A percentile compares a stretch with the other conserved stretches of the same genome.
These are phyloP conservation scores for Athalia rosae DNA, from an alignment of 2,888 invertebrate species.

Conservation along the genomic window DNA sequence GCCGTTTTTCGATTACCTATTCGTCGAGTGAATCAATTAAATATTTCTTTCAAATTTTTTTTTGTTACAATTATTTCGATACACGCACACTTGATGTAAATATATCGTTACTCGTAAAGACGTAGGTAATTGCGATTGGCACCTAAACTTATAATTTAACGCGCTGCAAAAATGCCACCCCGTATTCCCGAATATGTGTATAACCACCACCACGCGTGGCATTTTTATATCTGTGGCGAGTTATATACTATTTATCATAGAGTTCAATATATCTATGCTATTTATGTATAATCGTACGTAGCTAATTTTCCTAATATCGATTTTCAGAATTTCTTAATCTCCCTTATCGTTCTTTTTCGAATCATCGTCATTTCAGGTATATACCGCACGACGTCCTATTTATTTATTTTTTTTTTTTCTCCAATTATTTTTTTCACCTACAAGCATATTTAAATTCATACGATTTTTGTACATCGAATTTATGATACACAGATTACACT, in stretches of 20 bases:
- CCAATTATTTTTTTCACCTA: background rate
- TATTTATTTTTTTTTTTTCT: background rate
- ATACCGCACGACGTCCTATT: no score
- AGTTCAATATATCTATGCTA: no score
- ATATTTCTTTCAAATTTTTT: background rate
- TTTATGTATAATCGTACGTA: constrained; percentile 7
- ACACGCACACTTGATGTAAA: background rate
- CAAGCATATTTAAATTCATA: background rate
- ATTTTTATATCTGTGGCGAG: background rate
- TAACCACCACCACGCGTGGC: constrained; percentile 25
- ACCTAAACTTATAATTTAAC: constrained; percentile 15
- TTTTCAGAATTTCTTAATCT: background rate
- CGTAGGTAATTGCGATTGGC: constrained; percentile 35
- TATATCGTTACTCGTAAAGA: background rate
- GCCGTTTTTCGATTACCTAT: background rate
- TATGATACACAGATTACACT: no score
- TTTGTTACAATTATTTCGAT: no score
- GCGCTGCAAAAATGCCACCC: constrained; percentile 43
- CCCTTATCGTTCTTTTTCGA: background rate
- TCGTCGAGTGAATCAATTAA: constrained; percentile 4
- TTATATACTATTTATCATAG: background rate
- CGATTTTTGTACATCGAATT: no score
- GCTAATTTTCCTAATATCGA: background rate
- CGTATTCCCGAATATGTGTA: constrained; percentile 49
- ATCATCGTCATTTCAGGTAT: no score